Base-by-base conservation (phyloP, 2,888 invertebrate species). In the Neocrepidodera transversa region DNA sequence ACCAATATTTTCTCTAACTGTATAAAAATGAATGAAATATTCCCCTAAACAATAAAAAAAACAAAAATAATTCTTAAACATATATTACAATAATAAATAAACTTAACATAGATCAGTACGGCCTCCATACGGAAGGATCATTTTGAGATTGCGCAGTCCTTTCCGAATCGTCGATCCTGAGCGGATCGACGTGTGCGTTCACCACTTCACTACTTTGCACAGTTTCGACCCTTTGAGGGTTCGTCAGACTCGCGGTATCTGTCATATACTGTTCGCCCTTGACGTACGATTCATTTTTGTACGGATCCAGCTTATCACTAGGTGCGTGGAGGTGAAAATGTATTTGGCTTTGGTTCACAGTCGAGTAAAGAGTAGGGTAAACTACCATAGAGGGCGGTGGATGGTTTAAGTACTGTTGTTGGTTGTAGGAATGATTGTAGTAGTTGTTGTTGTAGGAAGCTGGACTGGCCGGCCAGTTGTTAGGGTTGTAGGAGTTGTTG, bases 311-410 rank as follows among this genome's bases (percentile, higher is more conserved):
- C 75, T 87, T 88, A 51, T 88, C 88, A 4, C 83, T 58, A 16
- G 62, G 70, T 48, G 87, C 86, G 77, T 92, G 92, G 20, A 90
- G 78, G 72, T 92, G 92, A 16, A 92, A 83, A 74, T 93, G 92
- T 62, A 92, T 92, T 82, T 92, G 91, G 78, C 92, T 92, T 78
- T 92, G 92, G 76, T 92, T 92, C 52, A 92, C 91, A 7, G 64
- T 64, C 17, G 92, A 92, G 36, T 92, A 91, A 77, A 91, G 90
- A 0, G 92, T 81, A 71, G 92, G 92, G 72, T 86, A 87, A 14
- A 92, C 87, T 86, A 92, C 88, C 57, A 1, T 88, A 13, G 52
- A 84, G 1, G 85, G 81, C 52, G 81, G 81, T 0, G 87, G 83
- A 67, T 84, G 84, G 68, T 84, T 85, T 58, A 85, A 83, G 77